Conservation (phyloP, 2,888 invertebrate genomes). For the Oegoconia quadripuncta region DNA sequence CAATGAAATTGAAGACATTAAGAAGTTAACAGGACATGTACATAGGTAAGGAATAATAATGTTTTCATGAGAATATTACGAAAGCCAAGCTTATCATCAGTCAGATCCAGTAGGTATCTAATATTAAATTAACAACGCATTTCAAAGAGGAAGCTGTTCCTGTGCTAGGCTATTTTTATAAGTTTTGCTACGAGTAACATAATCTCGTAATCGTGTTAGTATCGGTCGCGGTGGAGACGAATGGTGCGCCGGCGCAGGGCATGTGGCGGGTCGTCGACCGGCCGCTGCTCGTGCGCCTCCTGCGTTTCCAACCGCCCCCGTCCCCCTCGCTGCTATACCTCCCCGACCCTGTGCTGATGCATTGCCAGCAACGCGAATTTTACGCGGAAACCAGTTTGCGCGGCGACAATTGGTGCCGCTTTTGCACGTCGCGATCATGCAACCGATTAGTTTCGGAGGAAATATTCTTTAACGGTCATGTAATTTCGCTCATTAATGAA, state of each 20-base stretch:
- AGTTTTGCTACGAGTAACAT: conserved; percentile 51
- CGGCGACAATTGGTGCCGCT: conserved; percentile 54
- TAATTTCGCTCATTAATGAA: background rate
- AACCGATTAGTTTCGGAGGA: conserved; percentile 31
- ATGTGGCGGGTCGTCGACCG: conserved; percentile 75
- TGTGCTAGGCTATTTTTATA: conserved; percentile 19
- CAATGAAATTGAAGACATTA: conserved; percentile 8
- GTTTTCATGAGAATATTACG: background rate
- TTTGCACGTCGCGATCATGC: conserved; percentile 40
- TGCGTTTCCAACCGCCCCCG: conserved; percentile 65
- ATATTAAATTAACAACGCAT: background rate
- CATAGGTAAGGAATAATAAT: too few relatives aligned
- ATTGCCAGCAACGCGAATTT: conserved; percentile 75
- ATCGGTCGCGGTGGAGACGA: conserved; percentile 54
- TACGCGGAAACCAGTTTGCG: conserved; percentile 71
- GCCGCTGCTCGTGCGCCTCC: conserved; percentile 70
- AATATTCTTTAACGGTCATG: conserved; percentile 4
- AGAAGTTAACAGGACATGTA: conserved; percentile 1
- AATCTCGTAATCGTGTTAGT: conserved; percentile 59
- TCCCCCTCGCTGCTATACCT: conserved; percentile 42
- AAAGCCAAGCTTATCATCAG: conserved; percentile 4
- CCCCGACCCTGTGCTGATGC: conserved; percentile 69
- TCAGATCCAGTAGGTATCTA: conserved; percentile 1
- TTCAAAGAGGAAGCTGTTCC: background rate
- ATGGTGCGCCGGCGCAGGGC: conserved; percentile 71